Conservation (phyloP, 2,797 vertebrate species). For the Hoplostethus atlanticus region DNA sequence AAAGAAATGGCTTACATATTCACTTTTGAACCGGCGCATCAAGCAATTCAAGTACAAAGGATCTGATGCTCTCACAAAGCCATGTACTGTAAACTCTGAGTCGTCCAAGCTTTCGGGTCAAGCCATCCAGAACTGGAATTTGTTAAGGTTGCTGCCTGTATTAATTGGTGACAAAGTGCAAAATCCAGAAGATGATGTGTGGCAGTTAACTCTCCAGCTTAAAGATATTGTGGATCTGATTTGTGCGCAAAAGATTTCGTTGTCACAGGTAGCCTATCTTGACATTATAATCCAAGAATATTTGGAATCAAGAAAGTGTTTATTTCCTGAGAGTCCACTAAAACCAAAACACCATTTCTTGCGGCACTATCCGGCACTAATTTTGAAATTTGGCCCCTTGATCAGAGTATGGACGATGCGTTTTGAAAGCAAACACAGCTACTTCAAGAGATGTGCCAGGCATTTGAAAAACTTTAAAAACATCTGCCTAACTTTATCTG, state of each 20-base stretch:
- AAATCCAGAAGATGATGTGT: conserved; percentile 28
- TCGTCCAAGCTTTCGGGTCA: conserved; percentile 6
- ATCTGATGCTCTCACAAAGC: conserved; percentile 24
- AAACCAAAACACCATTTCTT: conserved; percentile 61
- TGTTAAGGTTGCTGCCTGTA: conserved; percentile 23
- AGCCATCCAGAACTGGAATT: conserved; percentile 30
- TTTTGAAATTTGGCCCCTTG: conserved; percentile 51
- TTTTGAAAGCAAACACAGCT: conserved; percentile 57
- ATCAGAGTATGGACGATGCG: conserved; percentile 43
- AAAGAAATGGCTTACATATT: conserved; percentile 37
- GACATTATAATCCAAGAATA: conserved; percentile 48
- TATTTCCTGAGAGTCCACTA: conserved; percentile 42
- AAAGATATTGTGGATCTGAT: conserved; percentile 37
- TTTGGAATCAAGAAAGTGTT: conserved; percentile 47
- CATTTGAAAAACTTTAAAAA: conserved; percentile 57
- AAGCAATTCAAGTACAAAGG: conserved; percentile 35
- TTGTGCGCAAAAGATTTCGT: conserved; percentile 40
- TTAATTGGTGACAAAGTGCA: conserved; percentile 38
- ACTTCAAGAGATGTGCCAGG: conserved; percentile 37
- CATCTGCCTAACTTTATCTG: conserved; percentile 41
- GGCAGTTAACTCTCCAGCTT: conserved; percentile 31
- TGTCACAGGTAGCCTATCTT: conserved; percentile 34
- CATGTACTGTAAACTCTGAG: conserved; percentile 10
- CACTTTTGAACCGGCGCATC: conserved; percentile 21
- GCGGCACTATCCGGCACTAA: conserved; percentile 36